phyloP scores from a whole-genome alignment of 2,797 vertebrate genomes.

The Lophura swinhoii region DNA sequence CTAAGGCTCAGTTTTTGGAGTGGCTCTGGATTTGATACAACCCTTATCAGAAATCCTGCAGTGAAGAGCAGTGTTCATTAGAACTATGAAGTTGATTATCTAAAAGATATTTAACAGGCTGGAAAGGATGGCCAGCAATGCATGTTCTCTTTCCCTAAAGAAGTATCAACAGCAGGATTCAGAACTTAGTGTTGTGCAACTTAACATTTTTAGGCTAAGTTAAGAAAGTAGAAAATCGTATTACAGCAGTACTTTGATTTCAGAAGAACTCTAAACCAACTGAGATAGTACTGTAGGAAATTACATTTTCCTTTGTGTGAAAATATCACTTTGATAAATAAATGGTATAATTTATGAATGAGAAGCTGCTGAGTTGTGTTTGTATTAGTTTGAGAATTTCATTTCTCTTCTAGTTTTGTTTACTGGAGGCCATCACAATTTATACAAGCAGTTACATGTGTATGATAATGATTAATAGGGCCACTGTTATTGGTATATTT shows the following conservation, averaged over 20 bases:
- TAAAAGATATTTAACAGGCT: not conserved
- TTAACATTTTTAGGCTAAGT: not conserved
- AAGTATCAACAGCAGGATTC: not conserved
- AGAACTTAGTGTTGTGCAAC: not conserved
- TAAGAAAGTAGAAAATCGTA: conserved; percentile 9
- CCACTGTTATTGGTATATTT: not conserved
- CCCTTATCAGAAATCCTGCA: not conserved
- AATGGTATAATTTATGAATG: not conserved
- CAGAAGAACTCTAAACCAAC: not conserved
- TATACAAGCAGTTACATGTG: not conserved
- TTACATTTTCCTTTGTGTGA: conserved; percentile 26
- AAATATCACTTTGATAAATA: conserved; percentile 46
- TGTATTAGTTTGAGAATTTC: conserved; percentile 6
- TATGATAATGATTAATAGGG: not conserved
- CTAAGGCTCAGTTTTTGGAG: not conserved
- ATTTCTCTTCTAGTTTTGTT: conserved; percentile 42
- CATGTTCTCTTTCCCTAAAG: conserved; percentile 12
- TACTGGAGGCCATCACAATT: conserved; percentile 27
- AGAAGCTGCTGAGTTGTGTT: not conserved
- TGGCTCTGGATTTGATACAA: conserved; percentile 16
- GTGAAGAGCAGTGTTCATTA: not conserved
- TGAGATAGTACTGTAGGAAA: not conserved
- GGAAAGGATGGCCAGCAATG: not conserved
- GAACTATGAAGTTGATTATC: not conserved
- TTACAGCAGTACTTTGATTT: not conserved